A percentile compares a stretch with the other conserved stretches of the same genome.
Evolutionary conservation across 2,888 invertebrate species (phyloP).

Genomic region (Xylocampa areola): DNA sequence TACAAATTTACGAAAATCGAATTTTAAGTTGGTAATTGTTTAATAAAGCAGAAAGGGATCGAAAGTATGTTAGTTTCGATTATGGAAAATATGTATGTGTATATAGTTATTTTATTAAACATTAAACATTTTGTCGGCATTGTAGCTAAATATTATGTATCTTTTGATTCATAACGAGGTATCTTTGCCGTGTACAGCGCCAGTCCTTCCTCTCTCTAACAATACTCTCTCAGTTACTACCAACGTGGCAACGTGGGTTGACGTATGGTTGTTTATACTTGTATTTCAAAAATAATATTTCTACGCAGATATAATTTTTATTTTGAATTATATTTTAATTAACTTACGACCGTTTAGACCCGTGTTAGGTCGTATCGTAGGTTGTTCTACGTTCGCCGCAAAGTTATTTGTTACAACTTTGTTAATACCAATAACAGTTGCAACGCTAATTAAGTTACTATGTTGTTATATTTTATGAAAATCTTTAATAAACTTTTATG

Average conservation of each 20-base stretch:
- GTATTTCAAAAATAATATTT: neutral
- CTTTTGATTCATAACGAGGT: constrained; percentile 2
- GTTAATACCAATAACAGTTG: constrained; percentile 18
- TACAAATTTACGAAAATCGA: no score
- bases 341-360: constrained; percentile 1
- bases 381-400: neutral
- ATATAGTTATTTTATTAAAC: constrained; percentile 6
- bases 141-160: neutral
- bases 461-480: constrained; percentile 5
- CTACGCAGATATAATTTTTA: neutral
- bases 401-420: constrained; percentile 29
- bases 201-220: constrained; percentile 42
- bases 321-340: neutral
- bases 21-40: constrained; percentile 19
- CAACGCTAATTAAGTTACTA: constrained; percentile 6
- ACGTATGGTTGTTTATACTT: constrained; percentile 1
- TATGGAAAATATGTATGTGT: constrained; percentile 29
- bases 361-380: neutral
- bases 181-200: constrained; percentile 20
- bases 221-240: constrained; percentile 10
- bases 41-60: constrained; percentile 40
- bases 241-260: constrained; percentile 3
- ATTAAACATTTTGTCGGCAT: neutral
- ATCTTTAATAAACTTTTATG: neutral
- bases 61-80: constrained; percentile 28